phyloP scores from a whole-genome alignment of 2,888 invertebrate species.

The Glaucopsyche alexis region DNA sequence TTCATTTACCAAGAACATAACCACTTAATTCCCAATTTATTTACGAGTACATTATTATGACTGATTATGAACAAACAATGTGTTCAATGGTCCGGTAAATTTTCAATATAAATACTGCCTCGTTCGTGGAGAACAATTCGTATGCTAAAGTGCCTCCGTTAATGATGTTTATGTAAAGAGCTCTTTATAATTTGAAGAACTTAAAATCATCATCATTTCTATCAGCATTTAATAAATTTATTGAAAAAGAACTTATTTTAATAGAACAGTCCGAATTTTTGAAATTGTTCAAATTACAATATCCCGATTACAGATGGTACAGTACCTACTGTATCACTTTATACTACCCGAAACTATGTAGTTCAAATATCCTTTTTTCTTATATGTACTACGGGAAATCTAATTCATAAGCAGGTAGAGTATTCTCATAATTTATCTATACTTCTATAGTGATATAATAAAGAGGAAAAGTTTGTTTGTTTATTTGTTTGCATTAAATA shows the following conservation, averaged over 20 bases:
- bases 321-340: too few relatives aligned
- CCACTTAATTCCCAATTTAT: slow-evolving; percentile 9
- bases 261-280: not conserved
- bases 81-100: slow-evolving; percentile 13
- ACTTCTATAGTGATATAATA: too few relatives aligned
- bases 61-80: not conserved
- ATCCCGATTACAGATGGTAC: too few relatives aligned
- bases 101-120: slow-evolving; percentile 23
- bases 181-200: not conserved
- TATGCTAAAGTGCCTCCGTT: not conserved
- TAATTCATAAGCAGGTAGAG: too few relatives aligned
- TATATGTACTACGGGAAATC: too few relatives aligned
- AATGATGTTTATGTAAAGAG: not conserved
- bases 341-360: too few relatives aligned
- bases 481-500: too few relatives aligned
- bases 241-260: not conserved
- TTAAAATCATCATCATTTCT: not conserved
- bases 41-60: not conserved
- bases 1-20: not conserved
- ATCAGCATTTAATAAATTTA: not conserved
- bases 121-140: not conserved
- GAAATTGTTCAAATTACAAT: too few relatives aligned
- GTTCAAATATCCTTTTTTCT: too few relatives aligned
- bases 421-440: too few relatives aligned
- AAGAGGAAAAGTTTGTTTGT: too few relatives aligned